Conservation (phyloP, 2,888 invertebrate genomes). For the Drosophila longiperda region DNA sequence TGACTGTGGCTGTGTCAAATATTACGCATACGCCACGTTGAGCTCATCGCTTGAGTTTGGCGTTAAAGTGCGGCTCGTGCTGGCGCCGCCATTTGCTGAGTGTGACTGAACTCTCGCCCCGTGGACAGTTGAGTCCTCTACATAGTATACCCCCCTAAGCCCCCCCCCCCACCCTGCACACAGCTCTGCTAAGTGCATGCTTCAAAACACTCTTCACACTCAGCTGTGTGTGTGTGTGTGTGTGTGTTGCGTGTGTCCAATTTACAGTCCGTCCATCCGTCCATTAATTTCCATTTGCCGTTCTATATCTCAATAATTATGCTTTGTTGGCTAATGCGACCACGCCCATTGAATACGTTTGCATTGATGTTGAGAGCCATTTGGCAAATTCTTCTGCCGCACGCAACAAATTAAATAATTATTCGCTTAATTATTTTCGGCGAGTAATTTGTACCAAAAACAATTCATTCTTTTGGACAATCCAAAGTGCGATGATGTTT, state of each 20-base stretch:
- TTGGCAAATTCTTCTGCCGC: constrained; percentile 20
- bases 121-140: background rate
- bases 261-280: constrained; percentile 24
- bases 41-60: constrained; percentile 12
- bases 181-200: background rate
- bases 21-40: constrained; percentile 54
- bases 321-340: constrained; percentile 35
- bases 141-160: background rate
- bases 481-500: background rate
- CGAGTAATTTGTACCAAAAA: constrained; percentile 38
- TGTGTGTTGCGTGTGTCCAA: constrained; percentile 9
- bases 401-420: constrained; percentile 66
- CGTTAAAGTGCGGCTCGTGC: constrained; percentile 33
- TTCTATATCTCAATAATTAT: constrained; percentile 54
- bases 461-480: constrained; percentile 9
- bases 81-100: constrained; percentile 65
- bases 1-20: constrained; percentile 9
- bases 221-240: background rate
- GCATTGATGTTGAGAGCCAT: constrained; percentile 8
- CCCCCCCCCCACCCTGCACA: background rate
- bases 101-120: constrained; percentile 58
- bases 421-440: constrained; percentile 64
- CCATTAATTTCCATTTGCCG: constrained; percentile 51
- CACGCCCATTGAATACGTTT: constrained; percentile 30
- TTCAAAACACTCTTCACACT: constrained; percentile 1